Percentiles rank a stretch among this genome's conserved stretches.
phyloP scores from a whole-genome alignment of 2,113 vertebrate species.

The Trematomus loennbergii region DNA sequence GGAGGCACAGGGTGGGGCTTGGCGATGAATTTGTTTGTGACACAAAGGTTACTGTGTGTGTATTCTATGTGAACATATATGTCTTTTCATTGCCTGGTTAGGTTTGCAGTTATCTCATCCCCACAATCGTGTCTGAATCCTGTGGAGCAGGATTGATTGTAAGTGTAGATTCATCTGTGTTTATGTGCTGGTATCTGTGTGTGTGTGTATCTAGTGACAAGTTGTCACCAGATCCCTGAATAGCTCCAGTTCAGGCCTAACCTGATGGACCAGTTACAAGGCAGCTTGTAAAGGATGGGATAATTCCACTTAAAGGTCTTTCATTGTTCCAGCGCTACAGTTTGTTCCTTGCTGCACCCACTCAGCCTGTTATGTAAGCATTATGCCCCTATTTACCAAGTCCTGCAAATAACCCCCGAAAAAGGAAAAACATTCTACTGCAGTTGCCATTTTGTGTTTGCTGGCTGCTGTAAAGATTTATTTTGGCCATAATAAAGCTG shows the following conservation, averaged over 20 bases:
- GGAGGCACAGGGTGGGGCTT: slow-evolving; percentile 63
- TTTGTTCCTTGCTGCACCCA: slow-evolving; percentile 68
- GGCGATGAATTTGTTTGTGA: slow-evolving; percentile 54
- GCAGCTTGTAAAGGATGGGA: slow-evolving; percentile 53
- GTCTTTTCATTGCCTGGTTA: slow-evolving; percentile 57
- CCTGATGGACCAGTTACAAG: slow-evolving; percentile 81
- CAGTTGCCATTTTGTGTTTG: slow-evolving; percentile 40
- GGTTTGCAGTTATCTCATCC: slow-evolving; percentile 68
- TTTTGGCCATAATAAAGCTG: slow-evolving; percentile 35
- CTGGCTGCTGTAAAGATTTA: slow-evolving; percentile 33
- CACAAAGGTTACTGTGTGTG: slow-evolving; percentile 69
- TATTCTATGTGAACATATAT: slow-evolving; percentile 57
- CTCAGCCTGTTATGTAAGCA: slow-evolving; percentile 60
- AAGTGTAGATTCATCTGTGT: slow-evolving; percentile 49
- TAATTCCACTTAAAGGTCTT: slow-evolving; percentile 62
- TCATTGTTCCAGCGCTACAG: slow-evolving; percentile 72
- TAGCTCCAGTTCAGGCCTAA: slow-evolving; percentile 78
- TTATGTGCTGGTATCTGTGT: slow-evolving; percentile 55
- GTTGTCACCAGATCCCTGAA: slow-evolving; percentile 73
- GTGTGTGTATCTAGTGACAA: slow-evolving; percentile 64
- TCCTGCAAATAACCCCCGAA: slow-evolving; percentile 33
- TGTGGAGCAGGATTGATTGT: slow-evolving; percentile 68
- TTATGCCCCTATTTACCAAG: slow-evolving; percentile 52
- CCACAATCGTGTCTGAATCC: slow-evolving; percentile 62
- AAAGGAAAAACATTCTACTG: slow-evolving; percentile 4